These are phyloP conservation scores for Bothrops alternatus DNA, from an alignment of 2,797 vertebrate species.

Conservation along the genomic window DNA sequence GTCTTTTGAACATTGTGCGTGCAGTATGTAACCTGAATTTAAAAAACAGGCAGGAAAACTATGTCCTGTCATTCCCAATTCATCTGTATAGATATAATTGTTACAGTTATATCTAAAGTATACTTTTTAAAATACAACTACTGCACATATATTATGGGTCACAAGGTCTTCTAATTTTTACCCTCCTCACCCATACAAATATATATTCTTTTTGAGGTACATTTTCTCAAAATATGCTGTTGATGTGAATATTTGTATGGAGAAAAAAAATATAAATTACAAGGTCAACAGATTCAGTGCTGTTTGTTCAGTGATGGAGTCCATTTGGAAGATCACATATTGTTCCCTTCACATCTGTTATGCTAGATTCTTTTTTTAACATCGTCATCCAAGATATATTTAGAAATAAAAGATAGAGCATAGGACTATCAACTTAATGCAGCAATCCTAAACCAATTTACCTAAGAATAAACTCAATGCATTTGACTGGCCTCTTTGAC, in stretches of 20 bases:
- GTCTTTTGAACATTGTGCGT: not conserved
- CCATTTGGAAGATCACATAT: not conserved
- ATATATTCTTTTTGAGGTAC: not conserved
- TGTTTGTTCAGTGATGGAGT: not conserved
- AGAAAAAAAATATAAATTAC: not conserved
- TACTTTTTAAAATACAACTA: not conserved
- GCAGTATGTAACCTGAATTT: not conserved
- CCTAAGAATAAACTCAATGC: not conserved
- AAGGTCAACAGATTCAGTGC: not conserved
- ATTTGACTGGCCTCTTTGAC: not conserved
- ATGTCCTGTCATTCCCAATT: not conserved
- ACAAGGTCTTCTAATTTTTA: not conserved
- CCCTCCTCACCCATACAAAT: not conserved
- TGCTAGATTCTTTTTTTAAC: not conserved
- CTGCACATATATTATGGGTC: not conserved
- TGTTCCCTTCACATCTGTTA: not conserved
- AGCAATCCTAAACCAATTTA: not conserved
- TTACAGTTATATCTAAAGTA: not conserved
- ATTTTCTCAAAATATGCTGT: not conserved
- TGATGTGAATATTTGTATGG: not conserved
- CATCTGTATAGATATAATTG: not conserved
- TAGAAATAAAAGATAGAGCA: conserved; percentile 60
- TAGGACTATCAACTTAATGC: conserved; percentile 13
- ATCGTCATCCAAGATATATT: not conserved
- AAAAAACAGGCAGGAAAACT: not conserved